Base-by-base conservation (phyloP, 1,140 invertebrate genomes). In the Vanessa tameamea region DNA sequence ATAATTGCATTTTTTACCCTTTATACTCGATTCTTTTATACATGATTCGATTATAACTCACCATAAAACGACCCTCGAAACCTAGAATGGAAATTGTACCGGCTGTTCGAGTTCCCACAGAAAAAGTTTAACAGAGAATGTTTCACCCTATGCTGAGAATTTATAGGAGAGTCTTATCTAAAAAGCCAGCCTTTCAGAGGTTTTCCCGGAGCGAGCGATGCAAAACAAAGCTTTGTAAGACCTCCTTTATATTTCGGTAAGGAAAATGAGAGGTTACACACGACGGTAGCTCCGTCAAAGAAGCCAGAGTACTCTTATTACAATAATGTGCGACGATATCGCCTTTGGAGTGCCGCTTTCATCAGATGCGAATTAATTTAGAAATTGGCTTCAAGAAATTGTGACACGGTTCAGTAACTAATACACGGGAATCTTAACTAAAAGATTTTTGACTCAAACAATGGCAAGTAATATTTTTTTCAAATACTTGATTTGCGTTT, bases 141-240 rank as follows among this genome's bases (percentile, higher is more conserved):
- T 85, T 79, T 86, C 84, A 80, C 81, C 82, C 80, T 81, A 85
- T 85, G 81, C 81, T 83, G 82, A 76, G 82, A 90, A 90, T 88
- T 88, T 86, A 87, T 92, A 90, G 89, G 88, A 82, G 86, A 85
- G 78, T 87, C 85, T 92, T 92, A 90, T 92, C 90, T 90, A 89
- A 92, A 90, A 92, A 90, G 90, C 80, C 83, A 85, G 87, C 85
- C 84, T 90, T 87, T 88, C 87, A 90, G 78, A 82, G 81, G 87
- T 83, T 87, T 88, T 84, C 80, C 82, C 73, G 75, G 79, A 85
- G 80, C 82, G 80, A 80, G 83, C 85, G 84, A 88, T 89, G 88
- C 88, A 89, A 91, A 91, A 92, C 89, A 91, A 91, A 89, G 88
- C 88, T 89, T 92, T 90, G 89, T 87, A 84, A 84, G 80, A 83